Evolutionary conservation across 2,797 vertebrate genomes (phyloP), one percentile per base, ranked within the genome.

Genomic region (Mus caroli): DNA sequence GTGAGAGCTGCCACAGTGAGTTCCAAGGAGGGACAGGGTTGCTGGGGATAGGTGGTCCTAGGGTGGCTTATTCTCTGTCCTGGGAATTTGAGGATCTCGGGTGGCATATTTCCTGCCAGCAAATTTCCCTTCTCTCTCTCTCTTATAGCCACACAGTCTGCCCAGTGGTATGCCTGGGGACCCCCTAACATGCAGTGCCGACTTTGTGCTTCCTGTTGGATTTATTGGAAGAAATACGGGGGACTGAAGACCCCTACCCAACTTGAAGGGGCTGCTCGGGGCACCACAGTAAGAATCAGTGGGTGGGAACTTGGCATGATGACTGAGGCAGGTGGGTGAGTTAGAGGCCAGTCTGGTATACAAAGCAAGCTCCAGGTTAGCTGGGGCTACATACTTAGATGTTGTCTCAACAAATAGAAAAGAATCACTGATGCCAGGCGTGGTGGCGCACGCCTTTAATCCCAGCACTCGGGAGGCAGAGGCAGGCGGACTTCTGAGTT

Each of bases 191-290:
- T 99, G 99, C 99, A 99, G 95, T 99, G 99, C 97, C 98, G 99
- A 85, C 99, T 99, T 4, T 99, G 99, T 26, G 99, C 99, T 87
- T 99, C 99, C 46, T 99, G 99, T 96, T 99, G 99, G 99, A 99
- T 99, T 98, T 99, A 99, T 98, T 99, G 99, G 99, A 99, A 99
- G 98, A 99, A 99, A 80, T 99, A 99, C 0, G 99, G 99, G 8
- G 99, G 99, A 71, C 98, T 99, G 92, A 99, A 99, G 99, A 99
- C 99, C 31, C 99, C 99, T 24, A 99, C 99, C 2, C 99, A 99
- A 97, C 99, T 99, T 84, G 99, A 99, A 97, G 99, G 99, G 6
- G 99, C 99, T 13, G 98, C 99, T 84, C 98, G 99, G 97, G 95
- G 98, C 62, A 99, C 99, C 98, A 99, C 99, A 96, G 99, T 99